Percentiles rank a stretch among this genome's conserved stretches.
Conservation (phyloP, 2,113 vertebrate species). For the Oryzias woworae region DNA sequence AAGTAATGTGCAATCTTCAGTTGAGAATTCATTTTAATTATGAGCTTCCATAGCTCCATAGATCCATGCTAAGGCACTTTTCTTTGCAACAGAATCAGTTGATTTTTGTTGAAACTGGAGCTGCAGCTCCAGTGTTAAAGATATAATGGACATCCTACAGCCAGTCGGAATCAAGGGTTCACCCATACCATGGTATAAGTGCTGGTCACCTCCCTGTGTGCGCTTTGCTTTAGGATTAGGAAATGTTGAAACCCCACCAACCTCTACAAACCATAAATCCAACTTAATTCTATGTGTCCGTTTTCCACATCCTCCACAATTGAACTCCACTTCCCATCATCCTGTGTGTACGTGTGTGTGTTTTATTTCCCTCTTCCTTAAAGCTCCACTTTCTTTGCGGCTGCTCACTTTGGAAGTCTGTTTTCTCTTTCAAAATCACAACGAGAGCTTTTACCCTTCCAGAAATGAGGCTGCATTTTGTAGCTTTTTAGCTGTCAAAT, state of each 20-base stretch:
- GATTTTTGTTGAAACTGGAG: too few species aligned
- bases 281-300: slow-evolving; percentile 41
- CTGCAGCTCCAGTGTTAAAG: too few species aligned
- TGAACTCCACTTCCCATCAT: slow-evolving; percentile 6
- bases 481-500: slow-evolving; percentile 26
- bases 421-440: slow-evolving; percentile 22
- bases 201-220: slow-evolving; percentile 12
- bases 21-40: too few species aligned
- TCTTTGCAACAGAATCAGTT: too few species aligned
- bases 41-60: too few species aligned
- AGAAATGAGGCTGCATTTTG: slow-evolving; percentile 21
- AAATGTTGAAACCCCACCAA: slow-evolving; percentile 24
- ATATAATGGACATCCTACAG: too few species aligned
- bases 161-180: too few species aligned
- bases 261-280: slow-evolving; percentile 38
- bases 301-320: slow-evolving; percentile 33
- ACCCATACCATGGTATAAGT: slow-evolving; percentile 9
- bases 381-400: slow-evolving; percentile 2
- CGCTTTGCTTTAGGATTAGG: background rate
- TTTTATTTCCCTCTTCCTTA: slow-evolving; percentile 8
- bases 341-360: slow-evolving; percentile 16
- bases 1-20: too few species aligned
- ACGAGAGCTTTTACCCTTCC: slow-evolving; percentile 12
- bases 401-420: background rate
- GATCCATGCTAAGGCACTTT: too few species aligned